Evolutionary conservation across 2,888 invertebrate genomes (phyloP), one percentile per base, ranked within the genome.

Genomic region (Mechanitis messenoides): DNA sequence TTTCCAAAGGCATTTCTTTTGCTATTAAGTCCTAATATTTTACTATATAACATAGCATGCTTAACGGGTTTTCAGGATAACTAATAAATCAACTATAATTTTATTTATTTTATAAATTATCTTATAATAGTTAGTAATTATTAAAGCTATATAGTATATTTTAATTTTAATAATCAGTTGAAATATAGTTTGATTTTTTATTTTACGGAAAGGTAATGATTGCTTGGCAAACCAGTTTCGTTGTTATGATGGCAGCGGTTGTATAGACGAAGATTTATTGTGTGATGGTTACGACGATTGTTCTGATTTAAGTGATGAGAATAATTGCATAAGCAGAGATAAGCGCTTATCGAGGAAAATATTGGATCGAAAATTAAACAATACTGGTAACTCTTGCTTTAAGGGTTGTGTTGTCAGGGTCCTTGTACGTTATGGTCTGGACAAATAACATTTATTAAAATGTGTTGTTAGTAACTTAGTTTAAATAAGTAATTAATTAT

Each of bases 201-300:
- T 68, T 69, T 73, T 74, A 77, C 81, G 78, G 70, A 71, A 85
- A 87, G 87, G 85, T 85, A 69, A 72, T 75, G 76, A 84, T 71
- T 88, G 88, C 79, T 75, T 72, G 78, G 76, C 78, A 68, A 84
- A 80, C 74, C 80, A 88, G 77, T 89, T 91, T 80, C 91, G 85
- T 87, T 90, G 88, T 81, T 91, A 91, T 83, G 86, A 90, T 78
- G 89, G 87, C 81, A 90, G 87, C 78, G 87, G 90, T 80, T 94
- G 94, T 88, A 87, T 94, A 76, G 86, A 91, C 68, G 76, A 83
- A 73, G 78, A 81, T 67, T 81, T 87, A 70, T 79, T 91, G 68
- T 95, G 94, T 87, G 92, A 94, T 79, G 90, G 90, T 72, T 74
- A 75, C 73, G 76, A 77, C 71, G 92, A 94, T 81, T 94, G 94